Base-by-base conservation (phyloP, 2,888 invertebrate genomes). In the Heliconius aoede region DNA sequence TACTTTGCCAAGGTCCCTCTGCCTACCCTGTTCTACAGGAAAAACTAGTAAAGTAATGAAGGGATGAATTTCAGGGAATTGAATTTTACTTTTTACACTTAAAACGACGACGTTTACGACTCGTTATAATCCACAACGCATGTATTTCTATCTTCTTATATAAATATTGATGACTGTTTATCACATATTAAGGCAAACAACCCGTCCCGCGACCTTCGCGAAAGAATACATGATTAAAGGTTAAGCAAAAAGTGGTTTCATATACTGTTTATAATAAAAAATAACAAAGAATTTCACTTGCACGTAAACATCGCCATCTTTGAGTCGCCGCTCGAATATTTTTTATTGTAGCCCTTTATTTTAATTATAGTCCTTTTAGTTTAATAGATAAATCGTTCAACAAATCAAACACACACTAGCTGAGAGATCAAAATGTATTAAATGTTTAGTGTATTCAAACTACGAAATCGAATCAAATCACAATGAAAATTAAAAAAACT, bases 281-380 rank as follows among this genome's bases (percentile, higher is more conserved):
- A 76, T 62, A 46, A 58, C 51, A 55, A 73, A 64, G 77, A 75
- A 80, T 79, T 81, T 61, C 62, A 74, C 80, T 73, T 76, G 78
- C 78, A 65, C 77, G 77, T 81, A 81, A 82, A 79, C 76, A 78
- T 64, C 69, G 79, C 78, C 78, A 80, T 80, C 78, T 79, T 80
- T 80, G 77, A 73, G 64, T 77, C 24, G 72, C 76, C 76, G 64
- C 71, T 77, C 55, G 72, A 74, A 15, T 69, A 55, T 24, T 24
- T 40, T 40, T 65, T 55, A 55, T 55, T n/a, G n/a, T n/a, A n/a
- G n/a, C n/a, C n/a, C n/a, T 55, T 69, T 32, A 13, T 32, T 69
- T 69, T 69, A 69, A 69, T 69, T 55, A 32, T 55, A 3, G 24
- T 69, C 69, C n/a, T 24, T 7, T n/a, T 15, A 36, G 36, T 24